These are phyloP conservation scores for Nomada lathburiana DNA, from an alignment of 2,888 invertebrate species.

Conservation along the genomic window DNA sequence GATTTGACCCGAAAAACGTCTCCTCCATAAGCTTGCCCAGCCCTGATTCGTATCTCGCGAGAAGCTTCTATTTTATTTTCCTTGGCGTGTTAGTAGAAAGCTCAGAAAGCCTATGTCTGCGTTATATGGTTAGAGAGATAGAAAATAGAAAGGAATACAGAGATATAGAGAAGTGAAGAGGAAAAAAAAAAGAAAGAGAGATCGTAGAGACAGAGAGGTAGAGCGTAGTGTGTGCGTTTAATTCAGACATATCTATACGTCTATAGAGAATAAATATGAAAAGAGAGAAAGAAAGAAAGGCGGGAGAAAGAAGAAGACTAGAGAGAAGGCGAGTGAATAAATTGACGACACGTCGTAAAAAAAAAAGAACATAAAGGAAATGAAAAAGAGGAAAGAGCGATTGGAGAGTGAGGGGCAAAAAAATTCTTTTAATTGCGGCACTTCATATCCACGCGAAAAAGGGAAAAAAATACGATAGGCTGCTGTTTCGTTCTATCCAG, in stretches of 20 bases:
- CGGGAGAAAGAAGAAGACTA: constrained; percentile 36
- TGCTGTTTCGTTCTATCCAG: neutral
- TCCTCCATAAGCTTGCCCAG: constrained; percentile 79
- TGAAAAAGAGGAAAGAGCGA: constrained; percentile 20
- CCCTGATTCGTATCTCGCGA: constrained; percentile 75
- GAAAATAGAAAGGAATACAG: constrained; percentile 35
- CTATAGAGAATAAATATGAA: neutral
- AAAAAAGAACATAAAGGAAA: constrained; percentile 14
- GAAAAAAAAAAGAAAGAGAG: constrained; percentile 46
- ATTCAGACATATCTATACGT: constrained; percentile 3
- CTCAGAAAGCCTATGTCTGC: constrained; percentile 69
- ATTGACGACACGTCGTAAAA: constrained; percentile 19
- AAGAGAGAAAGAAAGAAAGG: constrained; percentile 39
- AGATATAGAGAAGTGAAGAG: constrained; percentile 47
- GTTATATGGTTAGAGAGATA: constrained; percentile 61
- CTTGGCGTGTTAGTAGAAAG: constrained; percentile 77
- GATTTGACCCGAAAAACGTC: constrained; percentile 45
- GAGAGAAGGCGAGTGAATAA: constrained; percentile 35
- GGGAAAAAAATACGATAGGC: constrained; percentile 24
- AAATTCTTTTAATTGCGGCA: constrained; percentile 55
- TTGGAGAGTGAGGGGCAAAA: constrained; percentile 26
- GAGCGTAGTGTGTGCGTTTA: constrained; percentile 15
- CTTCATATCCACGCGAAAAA: constrained; percentile 68
- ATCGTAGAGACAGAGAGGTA: constrained; percentile 48
- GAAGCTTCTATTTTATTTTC: constrained; percentile 43